A percentile compares a stretch with the other conserved stretches of the same genome.
Conservation (phyloP, 1,140 invertebrate species). For the Drosophila nigromelanica region DNA sequence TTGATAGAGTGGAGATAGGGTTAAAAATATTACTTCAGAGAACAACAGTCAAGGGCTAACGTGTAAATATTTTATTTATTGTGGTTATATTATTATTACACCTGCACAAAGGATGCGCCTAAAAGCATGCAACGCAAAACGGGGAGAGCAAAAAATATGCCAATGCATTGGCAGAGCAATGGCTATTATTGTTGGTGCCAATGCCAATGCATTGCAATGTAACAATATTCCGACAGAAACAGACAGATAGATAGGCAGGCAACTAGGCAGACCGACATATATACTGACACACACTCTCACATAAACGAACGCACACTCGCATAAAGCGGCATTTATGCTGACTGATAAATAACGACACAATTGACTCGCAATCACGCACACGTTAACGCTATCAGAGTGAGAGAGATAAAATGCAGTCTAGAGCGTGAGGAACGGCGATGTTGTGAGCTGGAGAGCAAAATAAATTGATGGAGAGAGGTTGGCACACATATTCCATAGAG, state of each 20-base stretch:
- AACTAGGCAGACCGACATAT: not conserved
- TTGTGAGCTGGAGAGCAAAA: slow-evolving; percentile 9
- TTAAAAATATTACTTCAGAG: slow-evolving; percentile 15
- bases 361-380: slow-evolving; percentile 71
- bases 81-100: slow-evolving; percentile 52
- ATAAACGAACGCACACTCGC: not conserved
- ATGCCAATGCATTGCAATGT: slow-evolving; percentile 13
- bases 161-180: slow-evolving; percentile 29
- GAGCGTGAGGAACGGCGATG: slow-evolving; percentile 1
- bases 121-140: slow-evolving; percentile 49
- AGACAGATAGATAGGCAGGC: not conserved
- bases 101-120: slow-evolving; percentile 47
- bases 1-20: not conserved
- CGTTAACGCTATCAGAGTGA: slow-evolving; percentile 49
- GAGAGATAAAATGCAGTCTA: slow-evolving; percentile 3
- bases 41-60: slow-evolving; percentile 28
- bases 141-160: slow-evolving; percentile 36
- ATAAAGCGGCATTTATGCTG: slow-evolving; percentile 50
- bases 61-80: slow-evolving; percentile 46
- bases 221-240: too few species aligned
- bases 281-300: not conserved
- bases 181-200: slow-evolving; percentile 19
- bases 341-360: slow-evolving; percentile 77
- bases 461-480: slow-evolving; percentile 17
- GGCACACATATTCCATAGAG: slow-evolving; percentile 7